Evolutionary conservation across 1,140 invertebrate species (phyloP).

Genomic region (Ptiloglossa arizonensis): DNA sequence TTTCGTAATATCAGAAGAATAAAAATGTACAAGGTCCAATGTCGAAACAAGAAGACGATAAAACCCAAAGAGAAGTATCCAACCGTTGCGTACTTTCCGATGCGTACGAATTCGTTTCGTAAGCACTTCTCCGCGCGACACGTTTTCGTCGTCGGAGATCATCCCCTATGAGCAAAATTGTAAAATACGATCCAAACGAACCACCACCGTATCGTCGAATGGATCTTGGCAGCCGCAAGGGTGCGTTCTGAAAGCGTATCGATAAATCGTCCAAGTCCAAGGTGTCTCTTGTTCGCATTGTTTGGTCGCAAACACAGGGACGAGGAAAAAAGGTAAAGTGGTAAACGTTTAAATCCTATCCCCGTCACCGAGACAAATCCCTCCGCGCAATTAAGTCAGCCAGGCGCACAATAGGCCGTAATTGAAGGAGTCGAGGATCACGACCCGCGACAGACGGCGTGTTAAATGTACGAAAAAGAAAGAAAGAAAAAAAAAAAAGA

Average conservation of each 20-base stretch:
- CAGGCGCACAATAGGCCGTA: conserved; percentile 43
- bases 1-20: too few relatives aligned
- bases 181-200: too few relatives aligned
- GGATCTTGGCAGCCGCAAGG: too few relatives aligned
- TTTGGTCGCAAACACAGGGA: neutral
- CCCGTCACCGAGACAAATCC: conserved; percentile 24
- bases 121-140: too few relatives aligned
- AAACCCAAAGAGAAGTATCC: too few relatives aligned
- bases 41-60: too few relatives aligned
- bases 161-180: too few relatives aligned
- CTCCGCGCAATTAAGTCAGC: conserved; percentile 33
- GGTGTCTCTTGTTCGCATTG: neutral
- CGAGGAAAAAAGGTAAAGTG: neutral
- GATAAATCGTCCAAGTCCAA: neutral
- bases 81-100: too few relatives aligned
- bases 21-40: too few relatives aligned
- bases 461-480: conserved; percentile 56
- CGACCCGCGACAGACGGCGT: conserved; percentile 23
- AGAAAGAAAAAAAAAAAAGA: conserved; percentile 29
- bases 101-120: too few relatives aligned
- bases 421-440: conserved; percentile 45
- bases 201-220: too few relatives aligned
- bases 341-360: conserved; percentile 3
- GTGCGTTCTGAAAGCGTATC: neutral
- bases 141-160: too few relatives aligned